Base-by-base conservation (phyloP, 2,888 invertebrate species). In the Hypena proboscidalis region DNA sequence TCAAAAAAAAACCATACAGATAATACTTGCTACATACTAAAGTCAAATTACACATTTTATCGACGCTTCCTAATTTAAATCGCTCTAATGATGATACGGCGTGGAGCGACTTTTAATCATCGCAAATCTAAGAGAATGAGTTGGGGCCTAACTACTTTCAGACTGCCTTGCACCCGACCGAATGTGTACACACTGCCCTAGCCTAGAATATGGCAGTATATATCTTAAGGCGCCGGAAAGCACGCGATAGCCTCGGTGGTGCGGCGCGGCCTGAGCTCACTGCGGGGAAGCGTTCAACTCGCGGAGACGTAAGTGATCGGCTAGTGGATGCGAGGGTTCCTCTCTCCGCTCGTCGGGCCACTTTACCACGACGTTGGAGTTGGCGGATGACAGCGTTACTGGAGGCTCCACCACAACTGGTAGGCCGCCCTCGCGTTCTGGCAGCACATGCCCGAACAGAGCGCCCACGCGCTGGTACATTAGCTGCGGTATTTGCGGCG, bases 331-430 rank as follows among this genome's bases (percentile, higher is more conserved):
- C 36, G 78, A 47, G 26, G 70, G 70, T n/a, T 70, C 75, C 19
- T 34, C 44, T 35, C 70, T 61, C 39, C 74, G 55, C 44, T 83
- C 81, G 49, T 85, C 82, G 10, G 90, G 87, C 90, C 90, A 90
- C 59, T 88, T 87, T 5, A 87, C 82, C 4, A 88, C 87, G 3
- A 85, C 82, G 53, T 84, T 83, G 27, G 77, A 70, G 61, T 65
- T 72, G 23, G 79, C 69, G 2, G 85, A 70, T 1, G 88, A 87
- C 29, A 87, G 70, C 55, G 90, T 88, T 4, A 90, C 76, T 0
- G 90, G 90, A 1, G 88, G 86, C 37, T 90, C 90, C n/a, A 88
- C 80, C 1, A 86, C 69, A 1, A 86, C 80, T 1, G 88, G 86
- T 17, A 85, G 57, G 2, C 80, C 85, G 0, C 80, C 84, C 31